phyloP scores from a whole-genome alignment of 1,140 invertebrate species.

The Harlomillsia oculata region DNA sequence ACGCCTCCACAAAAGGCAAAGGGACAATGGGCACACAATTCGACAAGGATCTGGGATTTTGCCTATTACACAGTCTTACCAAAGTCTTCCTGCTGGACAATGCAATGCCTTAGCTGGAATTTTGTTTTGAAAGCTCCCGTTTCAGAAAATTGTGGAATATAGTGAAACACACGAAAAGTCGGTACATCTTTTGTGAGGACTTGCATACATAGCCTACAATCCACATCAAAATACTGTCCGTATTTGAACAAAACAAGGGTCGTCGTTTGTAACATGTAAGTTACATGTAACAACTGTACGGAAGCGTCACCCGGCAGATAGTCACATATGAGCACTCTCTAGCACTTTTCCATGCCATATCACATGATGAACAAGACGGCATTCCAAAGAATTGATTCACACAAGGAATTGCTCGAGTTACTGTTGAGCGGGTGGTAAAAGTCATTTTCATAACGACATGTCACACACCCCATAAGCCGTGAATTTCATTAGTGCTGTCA shows the following conservation, averaged over 20 bases:
- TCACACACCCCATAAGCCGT: constrained; percentile 18
- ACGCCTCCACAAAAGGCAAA: constrained; percentile 15
- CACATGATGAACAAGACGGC: background rate
- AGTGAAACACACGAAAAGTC: background rate
- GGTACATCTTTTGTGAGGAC: no score
- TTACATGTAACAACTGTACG: no score
- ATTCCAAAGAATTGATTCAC: constrained; percentile 26
- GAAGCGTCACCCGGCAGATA: no score
- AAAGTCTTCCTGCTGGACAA: background rate
- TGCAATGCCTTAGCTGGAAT: no score
- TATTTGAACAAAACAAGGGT: no score
- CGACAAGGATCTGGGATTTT: constrained; percentile 3
- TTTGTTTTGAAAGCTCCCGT: background rate
- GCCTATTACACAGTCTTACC: background rate
- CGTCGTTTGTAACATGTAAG: no score
- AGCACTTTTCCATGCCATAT: background rate
- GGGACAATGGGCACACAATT: background rate
- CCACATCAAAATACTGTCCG: no score
- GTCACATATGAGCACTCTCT: no score
- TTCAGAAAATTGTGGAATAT: background rate
- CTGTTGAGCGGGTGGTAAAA: constrained; percentile 1
- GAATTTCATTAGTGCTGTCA: constrained; percentile 27
- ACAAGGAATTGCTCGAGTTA: no score
- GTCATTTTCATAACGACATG: constrained; percentile 26
- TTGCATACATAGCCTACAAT: background rate